Percentiles rank a stretch among this genome's conserved stretches.
Evolutionary conservation across 2,797 vertebrate genomes (phyloP).

Genomic region (Gobionotothen gibberifrons): DNA sequence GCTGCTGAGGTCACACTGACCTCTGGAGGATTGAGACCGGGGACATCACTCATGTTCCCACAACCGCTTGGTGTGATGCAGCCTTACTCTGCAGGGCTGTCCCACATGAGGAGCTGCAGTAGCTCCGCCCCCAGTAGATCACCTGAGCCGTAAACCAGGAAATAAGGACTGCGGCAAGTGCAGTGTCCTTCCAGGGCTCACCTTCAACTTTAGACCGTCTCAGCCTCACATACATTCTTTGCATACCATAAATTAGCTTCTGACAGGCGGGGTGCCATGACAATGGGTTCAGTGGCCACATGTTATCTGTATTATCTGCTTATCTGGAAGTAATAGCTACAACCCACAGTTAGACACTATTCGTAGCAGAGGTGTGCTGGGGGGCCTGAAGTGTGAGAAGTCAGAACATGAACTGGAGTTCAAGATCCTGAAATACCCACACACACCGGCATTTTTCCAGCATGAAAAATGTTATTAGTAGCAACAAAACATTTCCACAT

Average conservation of each 20-base stretch:
- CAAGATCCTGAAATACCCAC: not conserved
- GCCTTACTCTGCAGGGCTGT: conserved; percentile 19
- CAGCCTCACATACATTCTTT: not conserved
- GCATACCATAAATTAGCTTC: not conserved
- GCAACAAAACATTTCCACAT: conserved; percentile 59
- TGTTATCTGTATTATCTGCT: not conserved
- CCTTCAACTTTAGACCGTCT: conserved; percentile 62
- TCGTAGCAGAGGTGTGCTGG: not conserved
- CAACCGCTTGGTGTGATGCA: conserved; percentile 15
- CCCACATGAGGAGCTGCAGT: conserved; percentile 29
- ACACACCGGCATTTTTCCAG: conserved; percentile 23
- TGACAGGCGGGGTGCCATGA: not conserved
- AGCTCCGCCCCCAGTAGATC: conserved; percentile 45
- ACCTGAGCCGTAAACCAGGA: conserved; percentile 72
- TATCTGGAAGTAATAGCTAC: not conserved
- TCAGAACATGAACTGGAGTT: not conserved
- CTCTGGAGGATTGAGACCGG: conserved; percentile 47
- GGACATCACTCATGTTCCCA: conserved; percentile 12
- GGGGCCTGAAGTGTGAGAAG: not conserved
- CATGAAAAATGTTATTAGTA: conserved; percentile 59
- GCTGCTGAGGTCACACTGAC: conserved; percentile 48
- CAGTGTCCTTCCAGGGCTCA: conserved; percentile 64
- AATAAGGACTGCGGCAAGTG: conserved; percentile 60
- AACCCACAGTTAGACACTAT: not conserved
- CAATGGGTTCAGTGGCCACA: not conserved